phyloP scores from a whole-genome alignment of 2,113 vertebrate species.

The Hydropotes inermis region DNA sequence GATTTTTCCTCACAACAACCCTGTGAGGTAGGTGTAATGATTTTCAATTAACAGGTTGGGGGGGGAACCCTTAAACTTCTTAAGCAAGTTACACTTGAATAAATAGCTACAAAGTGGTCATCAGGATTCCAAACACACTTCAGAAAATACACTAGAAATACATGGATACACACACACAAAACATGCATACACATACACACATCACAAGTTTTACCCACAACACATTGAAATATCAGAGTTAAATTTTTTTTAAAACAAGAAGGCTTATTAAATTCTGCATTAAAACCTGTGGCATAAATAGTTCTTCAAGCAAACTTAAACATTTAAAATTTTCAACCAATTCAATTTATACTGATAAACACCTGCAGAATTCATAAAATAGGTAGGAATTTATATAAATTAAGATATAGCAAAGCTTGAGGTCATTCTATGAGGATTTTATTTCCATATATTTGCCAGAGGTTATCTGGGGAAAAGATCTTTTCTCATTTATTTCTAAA shows the following conservation, averaged over 20 bases:
- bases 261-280: not conserved
- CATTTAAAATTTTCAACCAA: constrained; percentile 14
- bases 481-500: constrained; percentile 6
- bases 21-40: constrained; percentile 75
- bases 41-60: constrained; percentile 47
- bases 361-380: not conserved
- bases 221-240: not conserved
- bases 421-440: not conserved
- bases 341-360: not conserved
- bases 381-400: not conserved
- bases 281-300: not conserved
- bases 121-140: constrained; percentile 33
- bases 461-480: not conserved
- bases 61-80: not conserved
- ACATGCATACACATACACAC: not conserved
- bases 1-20: constrained; percentile 74
- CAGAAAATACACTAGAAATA: constrained; percentile 44
- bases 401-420: not conserved
- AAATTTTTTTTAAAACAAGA: not conserved
- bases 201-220: not conserved
- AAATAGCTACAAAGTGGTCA: constrained; percentile 56
- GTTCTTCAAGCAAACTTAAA: not conserved
- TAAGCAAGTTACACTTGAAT: constrained; percentile 64
- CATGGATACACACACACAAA: not conserved
- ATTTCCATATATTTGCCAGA: not conserved